These are phyloP conservation scores for Empis stercorea DNA, from an alignment of 2,888 invertebrate genomes.

Conservation along the genomic window DNA sequence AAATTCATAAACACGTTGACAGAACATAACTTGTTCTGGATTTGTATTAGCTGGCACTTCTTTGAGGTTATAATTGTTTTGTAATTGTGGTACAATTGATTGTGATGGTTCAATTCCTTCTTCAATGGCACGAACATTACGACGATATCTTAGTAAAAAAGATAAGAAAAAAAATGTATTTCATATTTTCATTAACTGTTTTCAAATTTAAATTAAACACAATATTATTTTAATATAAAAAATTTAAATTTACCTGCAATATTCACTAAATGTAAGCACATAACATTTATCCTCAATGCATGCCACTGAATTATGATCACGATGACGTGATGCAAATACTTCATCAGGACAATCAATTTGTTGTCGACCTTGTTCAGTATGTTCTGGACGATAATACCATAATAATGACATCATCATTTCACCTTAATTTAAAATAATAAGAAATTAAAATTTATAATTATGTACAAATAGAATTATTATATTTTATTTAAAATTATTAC, in stretches of 20 bases:
- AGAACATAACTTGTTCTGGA: constrained; percentile 83
- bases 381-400: constrained; percentile 97
- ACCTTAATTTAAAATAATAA: constrained; percentile 42
- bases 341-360: constrained; percentile 75
- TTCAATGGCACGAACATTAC: constrained; percentile 62
- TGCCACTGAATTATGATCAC: constrained; percentile 90
- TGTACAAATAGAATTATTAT: background rate
- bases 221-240: constrained; percentile 1
- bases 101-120: constrained; percentile 57
- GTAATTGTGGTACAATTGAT: constrained; percentile 60
- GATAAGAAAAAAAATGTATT: constrained; percentile 8
- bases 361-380: constrained; percentile 79
- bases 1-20: constrained; percentile 90
- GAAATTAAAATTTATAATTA: background rate
- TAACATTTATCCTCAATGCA: constrained; percentile 97
- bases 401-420: constrained; percentile 96
- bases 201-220: too few species aligned
- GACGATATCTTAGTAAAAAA: constrained; percentile 68
- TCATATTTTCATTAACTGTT: too few species aligned
- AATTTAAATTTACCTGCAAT: constrained; percentile 65
- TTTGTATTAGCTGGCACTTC: constrained; percentile 50
- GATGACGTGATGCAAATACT: constrained; percentile 89
- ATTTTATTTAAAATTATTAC: constrained; percentile 38
- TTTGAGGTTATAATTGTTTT: constrained; percentile 42
- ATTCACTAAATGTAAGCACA: constrained; percentile 91